Evolutionary conservation across 2,113 vertebrate species (phyloP).

Genomic region (Vicugna pacos): DNA sequence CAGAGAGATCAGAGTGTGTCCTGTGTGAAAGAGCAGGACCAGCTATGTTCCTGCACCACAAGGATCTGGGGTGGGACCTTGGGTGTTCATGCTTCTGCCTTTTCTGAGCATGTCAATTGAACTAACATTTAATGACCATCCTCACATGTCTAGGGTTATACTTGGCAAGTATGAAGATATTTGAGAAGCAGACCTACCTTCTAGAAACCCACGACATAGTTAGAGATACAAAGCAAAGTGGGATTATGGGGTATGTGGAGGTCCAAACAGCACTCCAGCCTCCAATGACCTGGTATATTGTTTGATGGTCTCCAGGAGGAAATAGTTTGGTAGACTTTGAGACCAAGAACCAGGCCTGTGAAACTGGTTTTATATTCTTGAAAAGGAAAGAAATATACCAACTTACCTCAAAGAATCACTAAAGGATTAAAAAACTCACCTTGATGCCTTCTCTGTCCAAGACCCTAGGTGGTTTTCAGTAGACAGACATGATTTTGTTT

Average conservation of each 20-base stretch:
- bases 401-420: not conserved
- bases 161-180: not conserved
- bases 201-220: not conserved
- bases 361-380: not conserved
- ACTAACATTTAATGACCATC: not conserved
- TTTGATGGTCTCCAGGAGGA: not conserved
- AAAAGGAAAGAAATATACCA: not conserved
- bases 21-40: not conserved
- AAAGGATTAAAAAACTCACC: not conserved
- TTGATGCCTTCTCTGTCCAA: not conserved
- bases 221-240: not conserved
- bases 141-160: not conserved
- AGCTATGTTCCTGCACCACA: not conserved
- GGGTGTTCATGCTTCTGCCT: not conserved
- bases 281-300: not conserved
- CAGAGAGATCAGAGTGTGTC: not conserved
- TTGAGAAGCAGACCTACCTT: not conserved
- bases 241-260: rapidly evolving
- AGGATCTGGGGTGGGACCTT: not conserved
- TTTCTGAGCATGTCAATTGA: not conserved
- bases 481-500: not conserved
- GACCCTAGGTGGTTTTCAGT: not conserved
- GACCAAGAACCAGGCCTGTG: not conserved
- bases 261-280: rapidly evolving
- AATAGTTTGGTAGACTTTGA: not conserved